Evolutionary conservation across 2,113 vertebrate genomes (phyloP), one percentile per base, ranked within the genome.

Genomic region (Garra rufa): DNA sequence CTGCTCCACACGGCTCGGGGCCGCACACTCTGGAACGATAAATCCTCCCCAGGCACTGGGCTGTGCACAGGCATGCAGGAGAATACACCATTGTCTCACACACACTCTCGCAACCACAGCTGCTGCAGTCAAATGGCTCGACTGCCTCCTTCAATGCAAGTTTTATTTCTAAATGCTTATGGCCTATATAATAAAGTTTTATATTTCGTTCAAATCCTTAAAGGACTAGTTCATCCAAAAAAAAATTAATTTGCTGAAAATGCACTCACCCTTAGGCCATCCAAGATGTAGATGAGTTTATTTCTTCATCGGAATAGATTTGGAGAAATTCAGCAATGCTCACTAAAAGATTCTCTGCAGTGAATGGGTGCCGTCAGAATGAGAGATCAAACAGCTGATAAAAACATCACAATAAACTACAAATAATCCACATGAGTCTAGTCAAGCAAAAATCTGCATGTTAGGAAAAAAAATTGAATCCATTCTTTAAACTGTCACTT

Each of bases 81-180:
- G 87, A 89, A 86, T 87, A 84, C 71, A 10, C 87, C 80, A 90
- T 89, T 88, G 89, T 89, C 82, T 73, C 50, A 63, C 15, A 30
- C 63, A 71, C 82, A 79, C 84, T 67, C 48, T 43, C 84, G 77
- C 61, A 81, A 80, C 73, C 83, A 67, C 85, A 89, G 88, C 87
- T 87, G 89, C 84, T 83, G 30, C 77, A 71, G 55, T 73, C 59
- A 52, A 71, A 78, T 82, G 59, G 9, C 8, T 14, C 73, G 21
- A 73, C 63, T 61, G 14, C 30, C 15, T 38, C 76, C 63, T 73
- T 71, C 69, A 71, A n/a, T 43, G 21, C 67, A 24, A 70, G 67
- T 4, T 24, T 14, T 7, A 10, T 75, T 50, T 28, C 46, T 17
- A 50, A 75, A 50, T 50, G 7, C 26, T 75, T 24, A 14, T 44